phyloP scores from a whole-genome alignment of 2,113 vertebrate species.

The Phyllopteryx taeniolatus region DNA sequence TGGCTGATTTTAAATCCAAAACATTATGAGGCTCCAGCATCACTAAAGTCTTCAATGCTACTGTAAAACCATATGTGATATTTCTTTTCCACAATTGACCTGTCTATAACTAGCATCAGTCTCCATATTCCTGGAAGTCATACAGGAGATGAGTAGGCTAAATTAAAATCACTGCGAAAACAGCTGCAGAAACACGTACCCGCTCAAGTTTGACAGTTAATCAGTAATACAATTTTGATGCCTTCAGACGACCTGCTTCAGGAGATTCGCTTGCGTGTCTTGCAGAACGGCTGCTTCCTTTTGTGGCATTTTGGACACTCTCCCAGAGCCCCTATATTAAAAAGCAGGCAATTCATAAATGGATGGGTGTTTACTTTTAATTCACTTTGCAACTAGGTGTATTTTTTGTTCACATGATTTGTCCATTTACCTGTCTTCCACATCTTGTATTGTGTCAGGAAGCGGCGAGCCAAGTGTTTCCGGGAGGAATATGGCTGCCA shows the following conservation, averaged over 20 bases:
- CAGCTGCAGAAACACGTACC: constrained; percentile 1
- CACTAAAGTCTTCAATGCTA: constrained; percentile 10
- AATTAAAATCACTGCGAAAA: constrained; percentile 7
- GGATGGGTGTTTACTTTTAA: not conserved
- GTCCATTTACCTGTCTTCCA: constrained; percentile 70
- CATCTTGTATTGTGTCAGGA: constrained; percentile 79
- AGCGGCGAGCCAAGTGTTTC: constrained; percentile 75
- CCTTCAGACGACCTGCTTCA: constrained; percentile 59
- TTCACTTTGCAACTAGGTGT: not conserved
- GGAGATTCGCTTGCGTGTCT: constrained; percentile 36
- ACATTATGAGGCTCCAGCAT: constrained; percentile 2
- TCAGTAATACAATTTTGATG: not conserved
- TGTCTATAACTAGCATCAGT: constrained; percentile 20
- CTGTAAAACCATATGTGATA: constrained; percentile 11
- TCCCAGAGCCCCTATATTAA: constrained; percentile 53
- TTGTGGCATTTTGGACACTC: constrained; percentile 26
- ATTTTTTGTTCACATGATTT: not conserved
- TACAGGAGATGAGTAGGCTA: constrained; percentile 15
- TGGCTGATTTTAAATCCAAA: constrained; percentile 21
- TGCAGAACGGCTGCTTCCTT: constrained; percentile 52
- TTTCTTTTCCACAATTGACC: constrained; percentile 21
- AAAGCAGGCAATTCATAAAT: constrained; percentile 18
- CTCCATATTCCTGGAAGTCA: constrained; percentile 14
- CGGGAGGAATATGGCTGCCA: constrained; percentile 72
- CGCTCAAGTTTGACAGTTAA: constrained; percentile 13